Evolutionary conservation across 35 echinoderm and acorn worm species (phyloP).

Genomic region (Apostichopus japonicus): DNA sequence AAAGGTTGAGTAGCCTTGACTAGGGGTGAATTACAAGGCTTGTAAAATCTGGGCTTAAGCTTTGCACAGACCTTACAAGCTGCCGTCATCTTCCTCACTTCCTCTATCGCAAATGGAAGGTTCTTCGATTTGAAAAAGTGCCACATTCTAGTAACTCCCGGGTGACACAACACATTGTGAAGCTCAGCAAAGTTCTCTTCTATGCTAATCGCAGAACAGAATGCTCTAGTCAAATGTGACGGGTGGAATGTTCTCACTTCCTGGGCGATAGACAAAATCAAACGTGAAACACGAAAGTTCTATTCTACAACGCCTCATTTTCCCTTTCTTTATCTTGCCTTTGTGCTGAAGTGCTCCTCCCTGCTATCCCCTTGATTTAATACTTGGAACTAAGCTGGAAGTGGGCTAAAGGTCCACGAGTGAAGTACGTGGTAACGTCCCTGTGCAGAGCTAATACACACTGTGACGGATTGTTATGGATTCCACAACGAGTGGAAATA

Average conservation of each 20-base stretch:
- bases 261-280: conserved; percentile 44
- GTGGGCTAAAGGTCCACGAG: too few species aligned
- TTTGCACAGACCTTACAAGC: conserved; percentile 50
- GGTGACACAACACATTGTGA: conserved; percentile 44
- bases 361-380: too few species aligned
- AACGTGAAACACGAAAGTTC: conserved; percentile 62
- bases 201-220: conserved; percentile 30
- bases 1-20: conserved; percentile 54
- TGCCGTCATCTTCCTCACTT: conserved; percentile 45
- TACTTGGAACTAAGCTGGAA: too few species aligned
- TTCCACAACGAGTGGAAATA: too few species aligned
- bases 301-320: conserved; percentile 60
- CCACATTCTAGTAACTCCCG: conserved; percentile 59
- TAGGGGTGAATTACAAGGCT: conserved; percentile 42
- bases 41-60: conserved; percentile 55
- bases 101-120: conserved; percentile 28
- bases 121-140: conserved; percentile 45
- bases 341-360: conserved; percentile 1
- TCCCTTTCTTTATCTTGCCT: conserved; percentile 62
- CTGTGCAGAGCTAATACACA: too few species aligned
- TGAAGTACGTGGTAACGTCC: too few species aligned
- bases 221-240: conserved; percentile 63
- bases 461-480: too few species aligned
- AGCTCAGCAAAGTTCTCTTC: conserved; percentile 21
- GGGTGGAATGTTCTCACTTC: conserved; percentile 45